Evolutionary conservation across 1,140 invertebrate species (phyloP).

Genomic region (Drosophila repleta): DNA sequence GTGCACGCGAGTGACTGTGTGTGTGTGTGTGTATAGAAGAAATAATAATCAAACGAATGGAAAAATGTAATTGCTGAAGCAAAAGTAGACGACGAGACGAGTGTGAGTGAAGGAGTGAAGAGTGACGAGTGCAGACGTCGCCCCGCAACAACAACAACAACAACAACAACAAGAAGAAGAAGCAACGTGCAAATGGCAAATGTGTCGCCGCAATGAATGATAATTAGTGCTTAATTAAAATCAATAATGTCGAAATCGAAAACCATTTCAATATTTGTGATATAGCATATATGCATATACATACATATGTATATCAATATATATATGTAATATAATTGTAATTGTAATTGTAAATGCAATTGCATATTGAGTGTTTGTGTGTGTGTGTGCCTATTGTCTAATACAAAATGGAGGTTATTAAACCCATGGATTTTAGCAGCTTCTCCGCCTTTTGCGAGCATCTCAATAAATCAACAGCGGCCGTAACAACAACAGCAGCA

Average conservation of each 20-base stretch:
- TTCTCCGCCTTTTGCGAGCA: constrained; percentile 82
- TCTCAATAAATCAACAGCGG: constrained; percentile 78
- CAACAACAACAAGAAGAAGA: constrained; percentile 37
- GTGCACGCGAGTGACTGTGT: background rate
- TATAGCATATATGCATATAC: constrained; percentile 38
- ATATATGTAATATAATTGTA: constrained; percentile 12
- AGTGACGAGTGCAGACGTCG: constrained; percentile 39
- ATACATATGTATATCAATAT: background rate
- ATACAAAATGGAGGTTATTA: constrained; percentile 80
- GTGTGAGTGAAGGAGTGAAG: constrained; percentile 16
- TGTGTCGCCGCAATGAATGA: constrained; percentile 70
- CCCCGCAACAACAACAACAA: constrained; percentile 37
- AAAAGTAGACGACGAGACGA: constrained; percentile 45
- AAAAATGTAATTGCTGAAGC: constrained; percentile 78
- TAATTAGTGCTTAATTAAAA: constrained; percentile 82
- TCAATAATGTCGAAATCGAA: constrained; percentile 75
- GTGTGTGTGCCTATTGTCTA: constrained; percentile 22
- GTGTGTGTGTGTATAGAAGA: constrained; percentile 47
- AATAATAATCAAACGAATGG: constrained; percentile 80
- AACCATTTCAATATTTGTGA: constrained; percentile 55
- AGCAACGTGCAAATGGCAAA: constrained; percentile 70
- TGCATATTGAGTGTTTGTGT: constrained; percentile 14
- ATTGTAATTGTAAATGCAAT: constrained; percentile 17
- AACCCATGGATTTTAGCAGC: constrained; percentile 83
- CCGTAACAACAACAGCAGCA: constrained; percentile 45